Evolutionary conservation across 2,797 vertebrate species (phyloP), one percentile per base, ranked within the genome.

Genomic region (Acrocephalus scirpaceus): DNA sequence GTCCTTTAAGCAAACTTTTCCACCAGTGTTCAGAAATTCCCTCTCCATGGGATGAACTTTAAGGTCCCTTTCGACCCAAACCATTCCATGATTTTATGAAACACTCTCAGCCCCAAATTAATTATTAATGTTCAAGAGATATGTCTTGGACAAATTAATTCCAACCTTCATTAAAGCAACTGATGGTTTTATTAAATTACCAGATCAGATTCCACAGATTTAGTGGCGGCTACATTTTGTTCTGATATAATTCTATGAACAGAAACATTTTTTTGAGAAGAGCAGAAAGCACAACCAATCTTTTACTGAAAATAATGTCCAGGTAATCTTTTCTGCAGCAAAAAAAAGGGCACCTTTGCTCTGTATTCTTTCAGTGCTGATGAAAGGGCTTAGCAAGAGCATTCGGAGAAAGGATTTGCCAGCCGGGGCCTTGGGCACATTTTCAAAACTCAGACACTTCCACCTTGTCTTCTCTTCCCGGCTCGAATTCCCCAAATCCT

Each of bases 401-500:
- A 11, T 50, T 54, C 69, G 56, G 73, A 30, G 27, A 18, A 48
- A 50, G 27, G 11, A 78, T 78, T 90, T 83, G 19, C 66, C 61
- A 8, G 9, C 15, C 42, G 40, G 25, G 48, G 51, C 50, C 86
- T 79, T 29, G n/a, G 89, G 87, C 79, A 30, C 48, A 3, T 25
- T 83, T 62, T 90, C 82, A 88, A 81, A 77, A 38, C 19, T 73
- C 79, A 72, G 69, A 66, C 66, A n/a, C 72, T 88, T 93, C 69
- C 89, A 82, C 89, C 81, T 93, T 84, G 94, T 80, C 80, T 88
- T 94, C 79, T 66, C 66, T 30, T 81, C 47, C 58, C 29, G 45
- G 70, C 85, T 96, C 82, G 47, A 60, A 58, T 91, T 96, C 78
- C 67, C 34, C 87, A 94, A 95, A 93, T 77, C 92, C 82, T 86